Evolutionary conservation across 2,113 vertebrate genomes (phyloP).

Genomic region (Chlorocebus sabaeus): DNA sequence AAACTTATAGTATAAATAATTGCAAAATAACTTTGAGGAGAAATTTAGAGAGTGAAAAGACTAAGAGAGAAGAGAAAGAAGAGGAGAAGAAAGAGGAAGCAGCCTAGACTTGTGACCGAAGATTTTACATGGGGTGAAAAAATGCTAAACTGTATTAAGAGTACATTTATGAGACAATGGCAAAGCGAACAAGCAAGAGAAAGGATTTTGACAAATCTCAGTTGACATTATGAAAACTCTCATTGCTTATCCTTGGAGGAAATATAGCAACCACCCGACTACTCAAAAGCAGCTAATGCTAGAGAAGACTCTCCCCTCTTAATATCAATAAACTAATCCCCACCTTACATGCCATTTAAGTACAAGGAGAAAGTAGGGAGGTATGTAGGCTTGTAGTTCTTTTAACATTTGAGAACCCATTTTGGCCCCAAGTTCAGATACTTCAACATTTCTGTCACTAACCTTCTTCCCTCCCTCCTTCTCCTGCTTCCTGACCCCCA

Average conservation of each 20-base stretch:
- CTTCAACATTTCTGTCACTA: background rate
- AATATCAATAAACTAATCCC: background rate
- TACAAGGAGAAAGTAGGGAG: background rate
- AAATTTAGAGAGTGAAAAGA: background rate
- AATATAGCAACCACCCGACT: background rate
- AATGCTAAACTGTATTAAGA: background rate
- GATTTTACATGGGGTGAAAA: background rate
- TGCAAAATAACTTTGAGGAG: background rate
- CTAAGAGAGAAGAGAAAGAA: background rate
- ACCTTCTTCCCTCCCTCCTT: background rate
- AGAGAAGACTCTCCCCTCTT: background rate
- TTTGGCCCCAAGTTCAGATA: conserved; percentile 41
- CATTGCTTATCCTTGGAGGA: background rate
- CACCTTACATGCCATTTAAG: background rate
- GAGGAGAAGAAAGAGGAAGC: background rate
- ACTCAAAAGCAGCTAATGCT: background rate
- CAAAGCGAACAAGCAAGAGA: background rate
- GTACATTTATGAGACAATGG: background rate
- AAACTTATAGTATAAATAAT: conserved; percentile 31
- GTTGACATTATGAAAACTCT: background rate
- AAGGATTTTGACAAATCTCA: background rate
- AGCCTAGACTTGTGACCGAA: background rate
- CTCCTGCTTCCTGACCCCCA: background rate
- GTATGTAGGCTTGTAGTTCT: background rate
- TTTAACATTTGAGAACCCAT: background rate